A percentile compares a stretch with the other conserved stretches of the same genome.
Evolutionary conservation across 2,888 invertebrate genomes (phyloP).

Genomic region (Melipona beecheii): DNA sequence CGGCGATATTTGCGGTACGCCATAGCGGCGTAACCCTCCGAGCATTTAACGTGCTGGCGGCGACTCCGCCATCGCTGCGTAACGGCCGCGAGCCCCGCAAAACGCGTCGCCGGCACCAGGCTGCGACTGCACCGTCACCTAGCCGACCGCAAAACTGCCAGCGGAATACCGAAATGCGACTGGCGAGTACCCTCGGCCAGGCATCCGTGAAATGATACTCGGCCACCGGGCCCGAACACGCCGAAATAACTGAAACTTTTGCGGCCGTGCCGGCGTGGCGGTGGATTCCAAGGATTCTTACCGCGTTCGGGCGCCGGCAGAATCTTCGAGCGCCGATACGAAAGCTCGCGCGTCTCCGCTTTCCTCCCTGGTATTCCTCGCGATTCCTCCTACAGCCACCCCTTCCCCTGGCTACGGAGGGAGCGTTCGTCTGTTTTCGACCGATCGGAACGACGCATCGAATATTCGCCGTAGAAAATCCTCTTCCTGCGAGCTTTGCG

Average conservation of each 20-base stretch:
- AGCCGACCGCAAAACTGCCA: slow-evolving; percentile 72
- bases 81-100: slow-evolving; percentile 73
- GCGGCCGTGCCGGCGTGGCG: slow-evolving; percentile 49
- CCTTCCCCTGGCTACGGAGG: no score
- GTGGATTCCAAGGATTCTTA: slow-evolving; percentile 58
- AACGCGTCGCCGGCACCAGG: slow-evolving; percentile 67
- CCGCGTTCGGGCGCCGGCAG: neutral
- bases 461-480: neutral
- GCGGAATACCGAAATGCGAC: slow-evolving; percentile 64
- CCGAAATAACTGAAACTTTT: slow-evolving; percentile 73
- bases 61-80: slow-evolving; percentile 69
- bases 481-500: slow-evolving; percentile 16
- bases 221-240: slow-evolving; percentile 9
- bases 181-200: slow-evolving; percentile 29
- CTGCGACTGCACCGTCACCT: slow-evolving; percentile 71
- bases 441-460: neutral
- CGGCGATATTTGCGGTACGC: slow-evolving; percentile 68
- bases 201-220: slow-evolving; percentile 48
- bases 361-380: slow-evolving; percentile 14
- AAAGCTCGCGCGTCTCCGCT: neutral
- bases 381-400: neutral
- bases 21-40: slow-evolving; percentile 56
- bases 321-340: slow-evolving; percentile 15
- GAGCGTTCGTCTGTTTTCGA: neutral
- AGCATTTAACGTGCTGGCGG: slow-evolving; percentile 46